These are phyloP conservation scores for Maniola hyperantus DNA, from an alignment of 2,888 invertebrate species.

Conservation along the genomic window DNA sequence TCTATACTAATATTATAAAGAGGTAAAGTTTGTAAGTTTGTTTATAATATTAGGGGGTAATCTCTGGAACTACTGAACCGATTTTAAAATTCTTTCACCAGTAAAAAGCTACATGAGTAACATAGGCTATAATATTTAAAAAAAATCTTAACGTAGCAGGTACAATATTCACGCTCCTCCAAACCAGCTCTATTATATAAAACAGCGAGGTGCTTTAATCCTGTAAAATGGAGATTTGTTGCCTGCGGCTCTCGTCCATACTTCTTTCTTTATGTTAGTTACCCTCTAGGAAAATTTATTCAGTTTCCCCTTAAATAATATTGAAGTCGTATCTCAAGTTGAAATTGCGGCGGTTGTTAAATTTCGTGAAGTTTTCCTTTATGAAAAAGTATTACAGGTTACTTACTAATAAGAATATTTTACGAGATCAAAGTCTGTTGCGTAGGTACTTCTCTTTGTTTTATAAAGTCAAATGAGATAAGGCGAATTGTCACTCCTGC, in stretches of 20 bases:
- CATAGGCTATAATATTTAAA: too few species aligned
- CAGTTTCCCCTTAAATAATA: slow-evolving; percentile 54
- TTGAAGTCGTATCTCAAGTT: slow-evolving; percentile 41
- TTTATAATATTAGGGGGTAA: too few species aligned
- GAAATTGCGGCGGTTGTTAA: slow-evolving; percentile 39
- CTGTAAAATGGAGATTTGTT: slow-evolving; percentile 70
- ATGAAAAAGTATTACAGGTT: slow-evolving; percentile 47
- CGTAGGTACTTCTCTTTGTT: slow-evolving; percentile 19
- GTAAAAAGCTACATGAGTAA: too few species aligned
- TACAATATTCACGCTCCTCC: slow-evolving; percentile 58
- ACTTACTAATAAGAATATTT: slow-evolving; percentile 54
- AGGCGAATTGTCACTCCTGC: slow-evolving; percentile 1
- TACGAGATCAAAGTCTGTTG: slow-evolving; percentile 38
- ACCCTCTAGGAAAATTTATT: slow-evolving; percentile 60
- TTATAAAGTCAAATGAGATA: slow-evolving; percentile 12
- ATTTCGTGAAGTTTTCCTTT: slow-evolving; percentile 36
- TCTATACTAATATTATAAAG: too few species aligned
- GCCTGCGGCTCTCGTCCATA: slow-evolving; percentile 55
- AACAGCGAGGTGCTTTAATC: slow-evolving; percentile 67
- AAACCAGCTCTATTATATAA: slow-evolving; percentile 59
- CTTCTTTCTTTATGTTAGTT: slow-evolving; percentile 62
- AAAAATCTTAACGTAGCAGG: slow-evolving; percentile 46
- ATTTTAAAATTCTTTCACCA: too few species aligned
- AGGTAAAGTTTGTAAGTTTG: too few species aligned
- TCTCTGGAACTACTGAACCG: too few species aligned